Percentiles rank a stretch among this genome's conserved stretches.
Conservation (phyloP, 2,888 invertebrate genomes). For the Eudemis profundana region DNA sequence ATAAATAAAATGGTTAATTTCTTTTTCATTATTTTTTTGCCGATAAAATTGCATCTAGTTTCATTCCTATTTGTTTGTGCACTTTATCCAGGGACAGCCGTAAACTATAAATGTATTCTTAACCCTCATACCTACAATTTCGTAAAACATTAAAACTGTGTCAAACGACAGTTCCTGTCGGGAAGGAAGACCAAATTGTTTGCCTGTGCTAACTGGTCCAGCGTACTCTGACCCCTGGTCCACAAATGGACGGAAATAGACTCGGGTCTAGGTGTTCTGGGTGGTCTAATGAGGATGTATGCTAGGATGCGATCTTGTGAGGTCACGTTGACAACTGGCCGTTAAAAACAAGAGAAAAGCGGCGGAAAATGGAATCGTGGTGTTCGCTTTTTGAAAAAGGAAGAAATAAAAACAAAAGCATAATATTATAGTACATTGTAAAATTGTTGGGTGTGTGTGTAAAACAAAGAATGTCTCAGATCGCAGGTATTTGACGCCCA, state of each 20-base stretch:
- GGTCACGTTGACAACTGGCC: conserved; percentile 26
- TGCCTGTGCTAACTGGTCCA: conserved; percentile 41
- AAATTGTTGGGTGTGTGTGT: too few species aligned
- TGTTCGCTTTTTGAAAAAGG: neutral
- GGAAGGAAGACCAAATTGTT: conserved; percentile 45
- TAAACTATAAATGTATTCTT: too few species aligned
- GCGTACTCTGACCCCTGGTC: neutral
- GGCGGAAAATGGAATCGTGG: conserved; percentile 2
- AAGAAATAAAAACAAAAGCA: neutral
- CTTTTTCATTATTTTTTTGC: too few species aligned
- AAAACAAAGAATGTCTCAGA: too few species aligned
- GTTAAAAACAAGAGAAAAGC: conserved; percentile 33
- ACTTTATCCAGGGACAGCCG: too few species aligned
- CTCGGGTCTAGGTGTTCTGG: conserved; percentile 15
- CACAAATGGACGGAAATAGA: neutral
- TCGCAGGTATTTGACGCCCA: too few species aligned
- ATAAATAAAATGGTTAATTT: too few species aligned
- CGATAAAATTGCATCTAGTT: too few species aligned
- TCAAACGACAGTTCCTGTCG: conserved; percentile 38
- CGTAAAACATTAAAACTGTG: conserved; percentile 32
- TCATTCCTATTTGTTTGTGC: too few species aligned
- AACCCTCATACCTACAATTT: conserved; percentile 5
- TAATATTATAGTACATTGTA: too few species aligned
- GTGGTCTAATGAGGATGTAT: conserved; percentile 44
- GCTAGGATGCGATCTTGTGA: conserved; percentile 41